Base-by-base conservation (phyloP, 2,888 invertebrate species). In the Caenorhabditis doughertyi region DNA sequence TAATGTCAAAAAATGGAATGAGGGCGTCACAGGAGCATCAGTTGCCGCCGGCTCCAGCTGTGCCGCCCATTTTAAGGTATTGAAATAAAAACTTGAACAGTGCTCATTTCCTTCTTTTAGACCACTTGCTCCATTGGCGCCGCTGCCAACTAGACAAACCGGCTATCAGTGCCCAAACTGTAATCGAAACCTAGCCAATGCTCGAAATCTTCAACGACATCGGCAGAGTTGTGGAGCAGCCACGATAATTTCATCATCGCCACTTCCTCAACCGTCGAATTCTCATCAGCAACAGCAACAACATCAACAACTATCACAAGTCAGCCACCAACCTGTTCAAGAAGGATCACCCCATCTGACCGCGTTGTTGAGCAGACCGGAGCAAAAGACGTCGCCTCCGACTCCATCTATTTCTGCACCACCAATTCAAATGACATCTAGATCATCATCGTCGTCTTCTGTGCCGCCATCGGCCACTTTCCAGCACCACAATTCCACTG, bases 1-100 rank as follows among this genome's bases (percentile, higher is more conserved):
- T 87, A 32, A 76, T 87, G 53, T 82, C 85, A n/a, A 77, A 70
- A 42, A 77, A 62, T 29, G 68, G 62, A 7, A 60, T 77, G 77
- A 60, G 51, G 11, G 5, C 16, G 39, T 13, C 39, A 11, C 39
- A 39, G 13, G 39, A 39, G 16, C 39, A 39, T 39, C 16, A 9
- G 16, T 8, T 53, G 16, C 3, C 13, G 29, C n/a, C n/a, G 2
- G 32, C 7, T 32, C 3, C 18, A 32, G n/a, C n/a, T 18, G 11
- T 4, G 18, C 25, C 16, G 3, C 16, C 25, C 9, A 32, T 32
- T 32, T 32, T 4, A 32, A 7, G 32, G 32, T 32, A 32, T 32
- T 7, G 32, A 32, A 32, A 32, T 7, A 9, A 9, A 32, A 32
- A 32, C 32, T 32, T 9, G 32, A 32, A 4, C 9, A 39, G 11